These are phyloP conservation scores for Euwallacea fornicatus DNA, from an alignment of 1,140 invertebrate species.

Conservation along the genomic window DNA sequence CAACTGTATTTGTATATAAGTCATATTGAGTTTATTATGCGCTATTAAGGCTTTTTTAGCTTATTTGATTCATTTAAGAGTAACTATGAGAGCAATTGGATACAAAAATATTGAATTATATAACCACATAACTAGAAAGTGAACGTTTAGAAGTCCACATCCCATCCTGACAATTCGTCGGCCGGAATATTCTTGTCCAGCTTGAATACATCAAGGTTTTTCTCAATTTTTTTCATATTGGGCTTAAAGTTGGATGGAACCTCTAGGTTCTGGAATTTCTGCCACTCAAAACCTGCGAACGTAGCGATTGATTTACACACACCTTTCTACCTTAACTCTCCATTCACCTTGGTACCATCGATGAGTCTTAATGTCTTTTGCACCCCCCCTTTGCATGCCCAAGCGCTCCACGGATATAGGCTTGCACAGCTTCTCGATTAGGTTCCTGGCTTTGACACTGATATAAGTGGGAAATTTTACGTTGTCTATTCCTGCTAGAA, in stretches of 20 bases:
- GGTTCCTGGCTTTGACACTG: constrained; percentile 73
- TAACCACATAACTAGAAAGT: not conserved
- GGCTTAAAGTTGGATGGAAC: constrained; percentile 42
- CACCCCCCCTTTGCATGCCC: constrained; percentile 88
- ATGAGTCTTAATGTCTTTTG: constrained; percentile 90
- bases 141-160: constrained; percentile 34
- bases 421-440: constrained; percentile 87
- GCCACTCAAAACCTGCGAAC: constrained; percentile 45
- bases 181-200: constrained; percentile 44
- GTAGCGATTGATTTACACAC: not conserved
- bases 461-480: constrained; percentile 82
- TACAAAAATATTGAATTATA: too few species aligned
- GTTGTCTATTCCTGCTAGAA: constrained; percentile 87
- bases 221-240: constrained; percentile 41
- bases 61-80: too few species aligned
- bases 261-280: constrained; percentile 35
- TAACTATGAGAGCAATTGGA: not conserved
- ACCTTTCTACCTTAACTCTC: not conserved
- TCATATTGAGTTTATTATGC: not conserved
- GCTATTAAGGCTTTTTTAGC: too few species aligned
- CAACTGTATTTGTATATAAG: not conserved
- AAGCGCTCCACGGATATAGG: constrained; percentile 89
- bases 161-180: constrained; percentile 46
- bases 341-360: constrained; percentile 62
- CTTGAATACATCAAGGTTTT: constrained; percentile 44